phyloP scores from a whole-genome alignment of 2,113 vertebrate species.

The Actenoides hombroni region DNA sequence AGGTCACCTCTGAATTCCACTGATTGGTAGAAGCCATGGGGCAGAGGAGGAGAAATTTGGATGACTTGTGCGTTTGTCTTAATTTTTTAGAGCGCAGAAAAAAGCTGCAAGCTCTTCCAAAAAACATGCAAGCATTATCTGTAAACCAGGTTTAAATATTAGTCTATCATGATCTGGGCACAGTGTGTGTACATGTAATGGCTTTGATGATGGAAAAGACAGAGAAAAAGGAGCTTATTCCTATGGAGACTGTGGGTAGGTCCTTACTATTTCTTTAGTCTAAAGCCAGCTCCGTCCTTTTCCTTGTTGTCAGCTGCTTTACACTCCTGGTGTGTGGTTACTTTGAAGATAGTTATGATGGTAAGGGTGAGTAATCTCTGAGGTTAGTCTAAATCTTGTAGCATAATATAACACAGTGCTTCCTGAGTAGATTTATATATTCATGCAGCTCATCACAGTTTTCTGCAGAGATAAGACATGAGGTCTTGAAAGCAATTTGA shows the following conservation, averaged over 20 bases:
- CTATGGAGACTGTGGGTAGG: not conserved
- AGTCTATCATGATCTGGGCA: not conserved
- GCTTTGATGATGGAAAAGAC: not conserved
- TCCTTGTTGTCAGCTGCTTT: not conserved
- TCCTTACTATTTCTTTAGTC: not conserved
- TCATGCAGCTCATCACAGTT: not conserved
- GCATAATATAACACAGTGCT: not conserved
- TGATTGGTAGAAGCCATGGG: not conserved
- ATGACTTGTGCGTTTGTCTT: not conserved
- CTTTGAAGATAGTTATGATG: not conserved
- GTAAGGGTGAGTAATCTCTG: not conserved
- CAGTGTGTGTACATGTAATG: not conserved
- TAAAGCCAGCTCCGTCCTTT: not conserved
- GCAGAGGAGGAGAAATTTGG: not conserved
- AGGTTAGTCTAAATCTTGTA: not conserved
- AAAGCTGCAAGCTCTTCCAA: not conserved
- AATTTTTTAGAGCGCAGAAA: not conserved
- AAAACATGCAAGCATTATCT: not conserved
- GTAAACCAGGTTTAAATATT: not conserved
- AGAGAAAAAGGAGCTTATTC: not conserved
- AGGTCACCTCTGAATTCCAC: not conserved
- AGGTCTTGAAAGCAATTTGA: not conserved
- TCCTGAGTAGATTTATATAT: not conserved
- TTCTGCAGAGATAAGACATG: not conserved
- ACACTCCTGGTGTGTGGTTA: not conserved